Base-by-base conservation (phyloP, 2,113 vertebrate genomes). In the Crotophaga sulcirostris region DNA sequence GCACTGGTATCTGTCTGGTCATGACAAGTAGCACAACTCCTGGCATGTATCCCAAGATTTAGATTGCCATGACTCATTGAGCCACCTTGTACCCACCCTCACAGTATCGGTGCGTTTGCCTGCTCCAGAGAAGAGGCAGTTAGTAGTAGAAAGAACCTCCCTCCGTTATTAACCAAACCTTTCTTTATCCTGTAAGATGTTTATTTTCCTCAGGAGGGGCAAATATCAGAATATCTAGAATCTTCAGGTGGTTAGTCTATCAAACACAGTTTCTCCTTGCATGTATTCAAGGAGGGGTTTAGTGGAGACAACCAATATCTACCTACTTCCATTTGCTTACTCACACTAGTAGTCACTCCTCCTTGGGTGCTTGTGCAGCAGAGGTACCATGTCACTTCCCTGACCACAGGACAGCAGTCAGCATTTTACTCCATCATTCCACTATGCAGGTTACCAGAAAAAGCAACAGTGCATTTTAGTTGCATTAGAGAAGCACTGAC, bases 21-120 rank as follows among this genome's bases (percentile, higher is more conserved):
- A 70, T 95, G 96, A 94, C 63, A 90, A 97, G 83, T 67, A 93
- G 90, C 79, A 58, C 88, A 95, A 85, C 68, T 84, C 55, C 73
- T 26, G 2, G 94, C 86, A 93, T 88, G 90, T 84, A 67, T 66
- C 79, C 91, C 90, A n/a, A 70, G 55, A 31, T 74, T 69, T 73
- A 86, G 51, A 69, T 42, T 88, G 55, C 86, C 72, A 88, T 90
- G 83, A 94, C n/a, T 93, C 95, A 95, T 86, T 85, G 59, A 88
- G 68, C 72, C 88, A 70, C 95, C 78, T 83, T 84, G 74, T 90
- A 66, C 68, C 74, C 68, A 14, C 67, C 80, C 28, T 77, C 75
- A 85, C 58, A 33, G 45, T 76, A 62, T 28, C 51, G 42, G 11
- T 90, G 70, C 83, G 34, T 83, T 90, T 88, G 25, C 55, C 59